Evolutionary conservation across 1,140 invertebrate species (phyloP).

Genomic region (Papilio xuthus): DNA sequence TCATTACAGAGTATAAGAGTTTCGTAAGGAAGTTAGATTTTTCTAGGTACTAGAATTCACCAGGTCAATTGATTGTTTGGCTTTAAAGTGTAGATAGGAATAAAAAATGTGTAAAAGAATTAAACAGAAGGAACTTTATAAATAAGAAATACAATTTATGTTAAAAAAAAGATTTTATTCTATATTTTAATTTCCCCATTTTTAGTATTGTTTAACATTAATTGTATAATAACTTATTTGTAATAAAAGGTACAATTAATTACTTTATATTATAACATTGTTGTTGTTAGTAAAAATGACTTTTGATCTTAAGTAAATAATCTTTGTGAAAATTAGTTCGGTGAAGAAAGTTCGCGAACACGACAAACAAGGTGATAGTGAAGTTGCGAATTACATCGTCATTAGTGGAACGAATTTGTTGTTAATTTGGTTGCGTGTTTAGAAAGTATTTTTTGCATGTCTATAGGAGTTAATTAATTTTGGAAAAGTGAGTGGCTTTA

Average conservation of each 20-base stretch:
- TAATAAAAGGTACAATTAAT: not conserved
- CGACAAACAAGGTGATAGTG: not conserved
- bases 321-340: not conserved
- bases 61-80: too few species aligned
- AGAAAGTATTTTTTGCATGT: constrained; percentile 7
- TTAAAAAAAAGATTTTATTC: too few species aligned
- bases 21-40: too few species aligned
- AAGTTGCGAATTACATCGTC: constrained; percentile 3
- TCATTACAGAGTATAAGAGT: too few species aligned
- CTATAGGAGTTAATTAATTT: constrained; percentile 10
- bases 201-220: not conserved
- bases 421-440: constrained; percentile 10
- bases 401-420: constrained; percentile 16
- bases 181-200: not conserved
- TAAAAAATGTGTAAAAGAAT: too few species aligned
- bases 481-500: not conserved
- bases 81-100: too few species aligned
- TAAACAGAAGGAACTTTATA: too few species aligned
- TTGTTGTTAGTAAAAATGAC: not conserved
- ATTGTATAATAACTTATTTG: too few species aligned
- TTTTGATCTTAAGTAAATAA: not conserved
- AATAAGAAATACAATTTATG: too few species aligned
- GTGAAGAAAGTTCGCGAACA: constrained; percentile 10
- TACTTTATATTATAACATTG: not conserved
- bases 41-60: too few species aligned